phyloP scores from a whole-genome alignment of 2,797 vertebrate genomes.

The Danio aesculapii region DNA sequence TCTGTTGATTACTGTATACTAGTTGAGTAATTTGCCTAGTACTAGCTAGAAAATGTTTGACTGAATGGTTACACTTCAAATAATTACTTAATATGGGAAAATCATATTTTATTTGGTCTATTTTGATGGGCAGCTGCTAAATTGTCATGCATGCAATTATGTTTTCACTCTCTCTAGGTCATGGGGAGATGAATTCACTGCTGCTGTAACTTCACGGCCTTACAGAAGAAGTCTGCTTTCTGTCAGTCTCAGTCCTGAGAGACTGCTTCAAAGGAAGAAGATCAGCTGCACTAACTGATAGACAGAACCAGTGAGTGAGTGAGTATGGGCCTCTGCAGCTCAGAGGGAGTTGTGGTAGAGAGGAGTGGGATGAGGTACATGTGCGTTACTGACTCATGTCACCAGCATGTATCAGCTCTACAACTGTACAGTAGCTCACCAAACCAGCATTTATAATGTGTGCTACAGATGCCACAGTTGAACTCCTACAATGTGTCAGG shows the following conservation, averaged over 20 bases:
- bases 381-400: conserved; percentile 19
- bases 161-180: conserved; percentile 14
- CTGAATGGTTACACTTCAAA: no score
- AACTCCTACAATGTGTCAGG: conserved; percentile 5
- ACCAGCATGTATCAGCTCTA: conserved; percentile 7
- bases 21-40: no score
- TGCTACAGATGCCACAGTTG: conserved; percentile 21
- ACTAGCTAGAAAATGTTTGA: no score
- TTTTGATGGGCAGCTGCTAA: conserved; percentile 24
- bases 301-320: conserved; percentile 14
- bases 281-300: conserved; percentile 18
- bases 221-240: conserved; percentile 55
- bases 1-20: no score
- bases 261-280: conserved; percentile 49
- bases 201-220: conserved; percentile 26
- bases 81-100: background rate
- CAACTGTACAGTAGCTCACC: conserved; percentile 12
- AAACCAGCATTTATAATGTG: conserved; percentile 19
- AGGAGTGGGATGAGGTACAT: conserved; percentile 24
- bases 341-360: conserved; percentile 23
- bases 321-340: conserved; percentile 26
- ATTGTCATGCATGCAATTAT: conserved; percentile 10
- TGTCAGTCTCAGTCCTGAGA: conserved; percentile 51
- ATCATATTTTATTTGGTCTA: conserved; percentile 5
- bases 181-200: conserved; percentile 44